These are phyloP conservation scores for Geotrupes spiniger DNA, from an alignment of 2,888 invertebrate species.

Conservation along the genomic window DNA sequence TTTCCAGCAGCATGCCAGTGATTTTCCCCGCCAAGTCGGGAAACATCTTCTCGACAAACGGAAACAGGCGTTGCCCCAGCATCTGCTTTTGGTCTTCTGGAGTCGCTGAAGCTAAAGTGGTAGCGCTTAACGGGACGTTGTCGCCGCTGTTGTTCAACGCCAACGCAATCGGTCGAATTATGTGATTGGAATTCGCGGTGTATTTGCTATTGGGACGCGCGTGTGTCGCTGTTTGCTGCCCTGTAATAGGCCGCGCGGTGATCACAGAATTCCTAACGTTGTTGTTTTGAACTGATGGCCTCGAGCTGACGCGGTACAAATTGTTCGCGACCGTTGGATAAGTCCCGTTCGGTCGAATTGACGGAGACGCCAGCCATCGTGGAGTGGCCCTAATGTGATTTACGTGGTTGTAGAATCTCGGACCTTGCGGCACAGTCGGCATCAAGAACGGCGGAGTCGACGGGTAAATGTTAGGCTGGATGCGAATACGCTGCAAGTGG, in stretches of 20 bases:
- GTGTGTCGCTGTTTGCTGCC: constrained; percentile 71
- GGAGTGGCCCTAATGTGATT: constrained; percentile 88
- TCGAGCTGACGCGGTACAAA: constrained; percentile 40
- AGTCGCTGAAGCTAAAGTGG: constrained; percentile 88
- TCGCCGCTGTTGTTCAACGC: constrained; percentile 43
- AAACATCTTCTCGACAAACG: constrained; percentile 91
- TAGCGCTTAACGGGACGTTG: constrained; percentile 83
- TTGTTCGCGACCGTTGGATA: constrained; percentile 54
- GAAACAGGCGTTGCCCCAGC: constrained; percentile 95
- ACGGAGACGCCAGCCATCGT: constrained; percentile 77
- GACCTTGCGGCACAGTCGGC: constrained; percentile 85
- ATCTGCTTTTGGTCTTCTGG: constrained; percentile 98
- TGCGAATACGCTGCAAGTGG: constrained; percentile 76
- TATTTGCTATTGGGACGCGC: constrained; percentile 79
- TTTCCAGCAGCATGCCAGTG: constrained; percentile 89
- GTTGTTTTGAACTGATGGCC: constrained; percentile 59
- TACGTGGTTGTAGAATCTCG: constrained; percentile 84
- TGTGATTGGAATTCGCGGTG: constrained; percentile 68
- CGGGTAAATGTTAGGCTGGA: constrained; percentile 71
- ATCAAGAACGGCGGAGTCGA: constrained; percentile 72
- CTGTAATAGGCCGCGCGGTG: constrained; percentile 76
- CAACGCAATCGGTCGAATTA: constrained; percentile 39
- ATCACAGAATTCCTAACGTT: constrained; percentile 65
- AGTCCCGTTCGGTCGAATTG: constrained; percentile 66
- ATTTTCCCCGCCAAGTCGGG: constrained; percentile 94